These are phyloP conservation scores for Galerucella nymphaeae DNA, from an alignment of 2,888 invertebrate genomes.

Conservation along the genomic window DNA sequence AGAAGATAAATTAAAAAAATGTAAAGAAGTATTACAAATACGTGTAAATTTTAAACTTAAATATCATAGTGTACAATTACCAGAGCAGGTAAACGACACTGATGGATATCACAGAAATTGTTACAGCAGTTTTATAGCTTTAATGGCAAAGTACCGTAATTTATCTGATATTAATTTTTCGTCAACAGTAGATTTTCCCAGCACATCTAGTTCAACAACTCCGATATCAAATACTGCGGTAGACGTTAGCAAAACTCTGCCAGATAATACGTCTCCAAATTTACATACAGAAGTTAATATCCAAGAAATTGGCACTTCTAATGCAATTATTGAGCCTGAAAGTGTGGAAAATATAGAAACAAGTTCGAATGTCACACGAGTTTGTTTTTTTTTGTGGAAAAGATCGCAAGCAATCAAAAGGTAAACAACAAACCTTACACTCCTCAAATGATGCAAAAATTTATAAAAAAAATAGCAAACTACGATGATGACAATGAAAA, in stretches of 20 bases:
- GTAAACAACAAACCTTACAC: slow-evolving; percentile 35
- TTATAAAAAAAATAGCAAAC: slow-evolving; percentile 25
- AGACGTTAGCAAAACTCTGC: too few relatives aligned
- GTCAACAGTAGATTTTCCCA: slow-evolving; percentile 38
- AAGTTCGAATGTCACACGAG: slow-evolving; percentile 14
- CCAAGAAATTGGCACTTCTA: too few relatives aligned
- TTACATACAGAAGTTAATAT: too few relatives aligned
- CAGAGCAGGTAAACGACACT: too few relatives aligned
- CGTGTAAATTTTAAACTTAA: slow-evolving; percentile 38
- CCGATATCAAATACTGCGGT: slow-evolving; percentile 34
- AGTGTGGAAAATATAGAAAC: too few relatives aligned
- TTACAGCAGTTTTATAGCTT: slow-evolving; percentile 42
- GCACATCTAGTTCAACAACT: slow-evolving; percentile 39
- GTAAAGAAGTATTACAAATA: slow-evolving; percentile 37
- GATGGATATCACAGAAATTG: slow-evolving; percentile 45
- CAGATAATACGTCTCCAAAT: too few relatives aligned
- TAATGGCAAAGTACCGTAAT: slow-evolving; percentile 18
- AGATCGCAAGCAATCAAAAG: slow-evolving; percentile 34
- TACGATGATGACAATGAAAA: too few relatives aligned
- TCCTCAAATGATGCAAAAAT: slow-evolving; percentile 33
- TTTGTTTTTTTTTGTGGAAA: slow-evolving; percentile 12
- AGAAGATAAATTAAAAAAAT: slow-evolving; percentile 37
- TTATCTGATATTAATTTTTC: slow-evolving; percentile 35
- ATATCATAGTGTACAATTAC: slow-evolving; percentile 28
- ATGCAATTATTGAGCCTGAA: too few relatives aligned